A percentile compares a stretch with the other conserved stretches of the same genome.
Evolutionary conservation across 2,888 invertebrate genomes (phyloP).

Genomic region (Cerastoderma edule): DNA sequence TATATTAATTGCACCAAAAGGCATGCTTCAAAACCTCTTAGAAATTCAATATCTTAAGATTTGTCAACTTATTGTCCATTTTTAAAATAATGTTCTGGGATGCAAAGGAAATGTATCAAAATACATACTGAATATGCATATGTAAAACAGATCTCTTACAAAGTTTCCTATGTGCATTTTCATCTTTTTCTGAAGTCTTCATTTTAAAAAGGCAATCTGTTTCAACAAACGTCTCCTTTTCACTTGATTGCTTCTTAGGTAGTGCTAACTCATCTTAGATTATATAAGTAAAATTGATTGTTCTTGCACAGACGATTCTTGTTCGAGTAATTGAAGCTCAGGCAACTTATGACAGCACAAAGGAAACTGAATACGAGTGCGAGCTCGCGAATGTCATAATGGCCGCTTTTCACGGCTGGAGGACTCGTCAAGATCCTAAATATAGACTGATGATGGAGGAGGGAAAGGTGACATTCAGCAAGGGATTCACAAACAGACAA

Average conservation of each 20-base stretch:
- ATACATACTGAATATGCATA: too few relatives aligned
- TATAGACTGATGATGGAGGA: slow-evolving; percentile 38
- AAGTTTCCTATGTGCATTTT: too few relatives aligned
- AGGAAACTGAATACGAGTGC: slow-evolving; percentile 31
- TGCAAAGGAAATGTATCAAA: too few relatives aligned
- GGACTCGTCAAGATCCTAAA: slow-evolving; percentile 20
- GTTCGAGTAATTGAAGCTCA: slow-evolving; percentile 34
- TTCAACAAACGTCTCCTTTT: not conserved
- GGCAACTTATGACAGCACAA: slow-evolving; percentile 37
- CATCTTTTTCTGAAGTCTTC: too few relatives aligned
- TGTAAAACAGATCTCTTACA: too few relatives aligned
- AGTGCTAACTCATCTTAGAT: not conserved
- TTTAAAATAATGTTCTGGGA: too few relatives aligned
- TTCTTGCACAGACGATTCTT: slow-evolving; percentile 21
- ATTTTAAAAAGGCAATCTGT: too few relatives aligned
- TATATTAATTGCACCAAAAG: too few relatives aligned
- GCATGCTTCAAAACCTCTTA: too few relatives aligned
- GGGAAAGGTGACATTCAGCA: slow-evolving; percentile 39
- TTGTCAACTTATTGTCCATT: too few relatives aligned
- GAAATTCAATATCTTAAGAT: too few relatives aligned
- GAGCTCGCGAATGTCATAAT: slow-evolving; percentile 32
- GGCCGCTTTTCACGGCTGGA: slow-evolving; percentile 37
- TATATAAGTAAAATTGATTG: not conserved
- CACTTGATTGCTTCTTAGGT: not conserved
- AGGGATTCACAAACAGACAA: too few relatives aligned